A percentile compares a stretch with the other conserved stretches of the same genome.
Conservation (phyloP, 2,888 invertebrate species). For the Choreutis nemorana region DNA sequence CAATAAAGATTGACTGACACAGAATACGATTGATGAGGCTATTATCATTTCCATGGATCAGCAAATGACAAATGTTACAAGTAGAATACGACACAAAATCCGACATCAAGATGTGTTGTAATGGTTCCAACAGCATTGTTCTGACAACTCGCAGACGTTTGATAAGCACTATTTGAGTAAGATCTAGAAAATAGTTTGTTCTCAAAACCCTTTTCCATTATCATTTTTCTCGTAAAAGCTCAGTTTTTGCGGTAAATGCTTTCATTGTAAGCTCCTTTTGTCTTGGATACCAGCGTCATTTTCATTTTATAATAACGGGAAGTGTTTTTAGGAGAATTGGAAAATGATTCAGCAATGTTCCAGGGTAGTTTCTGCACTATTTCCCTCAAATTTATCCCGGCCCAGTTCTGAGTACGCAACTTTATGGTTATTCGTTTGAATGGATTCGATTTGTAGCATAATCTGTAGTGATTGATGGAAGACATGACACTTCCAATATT, state of each 20-base stretch:
- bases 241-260: slow-evolving; percentile 22
- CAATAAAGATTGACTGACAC: slow-evolving; percentile 20
- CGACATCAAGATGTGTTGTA: slow-evolving; percentile 21
- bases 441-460: slow-evolving; percentile 41
- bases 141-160: slow-evolving; percentile 34
- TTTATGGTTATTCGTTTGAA: slow-evolving; percentile 40
- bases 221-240: slow-evolving; percentile 19
- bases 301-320: slow-evolving; percentile 22
- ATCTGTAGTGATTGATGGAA: slow-evolving; percentile 42
- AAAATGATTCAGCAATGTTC: slow-evolving; percentile 35
- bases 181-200: slow-evolving; percentile 25
- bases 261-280: slow-evolving; percentile 23
- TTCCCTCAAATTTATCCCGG: slow-evolving; percentile 34
- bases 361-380: slow-evolving; percentile 32
- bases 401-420: slow-evolving; percentile 39
- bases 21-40: slow-evolving; percentile 30
- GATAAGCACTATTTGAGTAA: slow-evolving; percentile 29
- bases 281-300: slow-evolving; percentile 27
- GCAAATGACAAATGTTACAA: slow-evolving; percentile 24
- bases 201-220: slow-evolving; percentile 23
- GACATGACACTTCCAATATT: slow-evolving; percentile 30
- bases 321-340: slow-evolving; percentile 21
- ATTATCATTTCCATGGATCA: slow-evolving; percentile 24
- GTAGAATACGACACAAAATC: slow-evolving; percentile 19
- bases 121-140: slow-evolving; percentile 24